Evolutionary conservation across 2,113 vertebrate species (phyloP), one percentile per base, ranked within the genome.

Genomic region (Mellivora capensis): DNA sequence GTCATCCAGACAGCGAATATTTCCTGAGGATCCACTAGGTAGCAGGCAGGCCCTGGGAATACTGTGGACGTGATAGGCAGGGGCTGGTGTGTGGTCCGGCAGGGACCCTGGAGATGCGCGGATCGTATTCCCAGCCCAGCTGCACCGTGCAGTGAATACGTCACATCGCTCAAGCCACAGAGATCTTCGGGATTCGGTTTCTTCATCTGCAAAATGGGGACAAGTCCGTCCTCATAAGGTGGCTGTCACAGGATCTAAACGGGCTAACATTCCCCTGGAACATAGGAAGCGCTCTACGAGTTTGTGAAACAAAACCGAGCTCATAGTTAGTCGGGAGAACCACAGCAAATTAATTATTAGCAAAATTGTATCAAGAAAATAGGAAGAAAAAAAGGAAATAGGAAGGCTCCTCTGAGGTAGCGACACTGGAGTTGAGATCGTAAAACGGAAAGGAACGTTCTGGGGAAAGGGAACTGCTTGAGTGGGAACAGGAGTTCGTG

Each of bases 121-220:
- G 25, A 31, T 67, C 37, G 23, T n/a, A 42, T 42, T 21, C 21
- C 31, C 87, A 67, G 57, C 4, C 31, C 37, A 27, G 42, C 21
- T 23, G 37, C 18, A 23, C n/a, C 27, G 31, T 1, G 1, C 42
- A 37, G 10, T 18, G 59, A 34, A 37, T 34, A 2, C 0, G 3
- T 61, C 34, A 8, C 57, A 59, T 69, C 29, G 6, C 61, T 76
- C 21, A 72, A 83, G 27, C n/a, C 54, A 17, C 20, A 3, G 4
- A 25, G 47, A 8, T 71, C 17, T 52, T 76, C 5, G 37, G 18
- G 17, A 57, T 84, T 86, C 6, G 1, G 59, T 61, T 90, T 94
- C 76, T n/a, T 88, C 34, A 42, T 25, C 72, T 82, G 54, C 82
- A 25, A 88, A 52, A 82, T 13, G 54, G 15, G 23, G 18, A 13